Conservation (phyloP, 2,888 invertebrate genomes). For the Microctonus brassicae region DNA sequence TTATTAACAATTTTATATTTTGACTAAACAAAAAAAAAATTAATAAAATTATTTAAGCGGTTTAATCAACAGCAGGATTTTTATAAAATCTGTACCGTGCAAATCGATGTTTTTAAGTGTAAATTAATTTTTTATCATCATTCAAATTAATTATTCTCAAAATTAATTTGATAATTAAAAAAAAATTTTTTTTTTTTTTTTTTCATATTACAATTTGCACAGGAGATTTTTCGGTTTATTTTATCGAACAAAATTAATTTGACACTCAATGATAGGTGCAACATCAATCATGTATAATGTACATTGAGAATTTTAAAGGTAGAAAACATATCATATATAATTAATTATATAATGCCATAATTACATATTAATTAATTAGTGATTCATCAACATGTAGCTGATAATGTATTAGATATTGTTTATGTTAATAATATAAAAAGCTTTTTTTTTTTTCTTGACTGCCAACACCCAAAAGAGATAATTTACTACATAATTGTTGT, state of each 20-base stretch:
- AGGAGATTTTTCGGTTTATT: background rate
- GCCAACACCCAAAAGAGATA: slow-evolving; percentile 52
- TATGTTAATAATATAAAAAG: slow-evolving; percentile 49
- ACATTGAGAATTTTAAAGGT: slow-evolving; percentile 55
- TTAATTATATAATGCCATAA: slow-evolving; percentile 45
- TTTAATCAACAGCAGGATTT: slow-evolving; percentile 16
- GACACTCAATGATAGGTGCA: slow-evolving; percentile 55
- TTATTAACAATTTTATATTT: background rate
- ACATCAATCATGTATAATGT: slow-evolving; percentile 49
- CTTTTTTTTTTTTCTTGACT: slow-evolving; percentile 50
- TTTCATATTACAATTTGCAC: slow-evolving; percentile 20
- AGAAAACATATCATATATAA: slow-evolving; percentile 50
- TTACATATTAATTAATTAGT: slow-evolving; percentile 50
- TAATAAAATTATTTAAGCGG: background rate
- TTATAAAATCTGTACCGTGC: slow-evolving; percentile 7
- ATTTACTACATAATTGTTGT: slow-evolving; percentile 37
- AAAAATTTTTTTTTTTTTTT: slow-evolving; percentile 12
- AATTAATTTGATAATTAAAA: slow-evolving; percentile 13
- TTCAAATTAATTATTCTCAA: background rate
- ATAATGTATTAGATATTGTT: slow-evolving; percentile 39
- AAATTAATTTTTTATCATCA: too few relatives aligned
- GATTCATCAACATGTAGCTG: slow-evolving; percentile 48
- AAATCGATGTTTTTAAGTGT: background rate
- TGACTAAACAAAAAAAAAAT: background rate
- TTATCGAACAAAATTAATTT: background rate